Evolutionary conservation across 2,797 vertebrate species (phyloP), one percentile per base, ranked within the genome.

Genomic region (Sylvilagus floridanus): DNA sequence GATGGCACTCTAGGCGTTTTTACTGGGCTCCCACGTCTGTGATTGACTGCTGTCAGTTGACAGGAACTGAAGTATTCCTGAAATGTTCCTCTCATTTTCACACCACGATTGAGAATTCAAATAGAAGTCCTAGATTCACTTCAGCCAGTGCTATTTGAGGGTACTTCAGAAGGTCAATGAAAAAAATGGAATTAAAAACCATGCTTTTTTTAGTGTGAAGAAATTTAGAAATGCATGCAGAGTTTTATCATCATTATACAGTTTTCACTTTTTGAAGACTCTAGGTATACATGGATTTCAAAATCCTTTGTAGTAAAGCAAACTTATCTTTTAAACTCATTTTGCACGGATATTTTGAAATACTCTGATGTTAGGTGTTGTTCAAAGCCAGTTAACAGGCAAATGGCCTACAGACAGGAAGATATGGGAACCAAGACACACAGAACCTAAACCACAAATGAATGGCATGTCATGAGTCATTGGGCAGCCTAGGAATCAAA

Each of bases 1-100:
- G 76, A 68, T 52, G 30, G 50, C 50, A 16, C 63, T 75, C 62
- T 69, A 9, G 22, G 47, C 30, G 73, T 24, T 63, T 87, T 84
- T 19, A 92, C 68, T 54, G 50, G n/a, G n/a, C 32, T 79, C 10
- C 54, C 32, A 54, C 32, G 57, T 4, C 42, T 88, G 13, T 65
- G 72, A 65, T 13, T 71, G n/a, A 78, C 10, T 16, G 24, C n/a
- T 77, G 32, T n/a, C 63, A 24, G 90, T 68, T 60, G 66, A 95
- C 19, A 52, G 26, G 32, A 85, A 42, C 2, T 16, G 24, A 81
- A 32, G 79, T 4, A 12, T 65, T 88, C 76, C 50, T 66, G 47
- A 84, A 88, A 57, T 28, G 13, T n/a, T 92, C 17, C 3, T 60
- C 26, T 92, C 37, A 86, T 65, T 88, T 85, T 91, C 11, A 35